Conservation (phyloP, 37 sponge, comb jelly and placozoan species). For the Ephydatia muelleri region DNA sequence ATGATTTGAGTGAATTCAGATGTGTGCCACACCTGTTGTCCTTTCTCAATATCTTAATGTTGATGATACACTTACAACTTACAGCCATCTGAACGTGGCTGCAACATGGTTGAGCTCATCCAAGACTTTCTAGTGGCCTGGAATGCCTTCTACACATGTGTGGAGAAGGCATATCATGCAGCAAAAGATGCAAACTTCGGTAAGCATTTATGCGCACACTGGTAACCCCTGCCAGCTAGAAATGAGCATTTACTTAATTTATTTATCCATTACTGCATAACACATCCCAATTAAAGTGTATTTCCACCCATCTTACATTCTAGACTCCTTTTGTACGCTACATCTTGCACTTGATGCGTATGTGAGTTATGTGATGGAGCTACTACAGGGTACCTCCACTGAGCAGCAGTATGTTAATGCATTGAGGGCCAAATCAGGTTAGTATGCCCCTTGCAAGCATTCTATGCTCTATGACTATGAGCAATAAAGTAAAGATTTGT, state of each 20-base stretch:
- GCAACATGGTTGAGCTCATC: slow-evolving; percentile 35
- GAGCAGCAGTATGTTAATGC: slow-evolving; percentile 58
- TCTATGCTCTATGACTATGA: no score
- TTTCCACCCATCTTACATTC: neutral
- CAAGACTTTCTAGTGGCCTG: slow-evolving; percentile 60
- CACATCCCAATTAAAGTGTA: no score
- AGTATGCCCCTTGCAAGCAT: slow-evolving; percentile 16
- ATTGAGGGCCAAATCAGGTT: slow-evolving; percentile 19
- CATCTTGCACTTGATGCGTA: slow-evolving; percentile 70
- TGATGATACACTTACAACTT: neutral
- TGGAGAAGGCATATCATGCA: slow-evolving; percentile 68
- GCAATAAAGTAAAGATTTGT: no score
- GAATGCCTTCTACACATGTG: slow-evolving; percentile 57
- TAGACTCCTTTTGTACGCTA: slow-evolving; percentile 62
- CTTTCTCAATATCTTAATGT: neutral
- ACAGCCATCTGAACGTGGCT: slow-evolving; percentile 40
- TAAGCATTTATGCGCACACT: slow-evolving; percentile 8
- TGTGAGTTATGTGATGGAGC: slow-evolving; percentile 69
- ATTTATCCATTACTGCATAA: no score
- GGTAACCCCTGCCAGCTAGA: slow-evolving; percentile 1
- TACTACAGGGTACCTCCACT: slow-evolving; percentile 47
- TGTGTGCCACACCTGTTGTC: neutral
- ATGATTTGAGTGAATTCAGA: neutral
- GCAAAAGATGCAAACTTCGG: slow-evolving; percentile 40
- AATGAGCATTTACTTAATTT: neutral